Evolutionary conservation across 2,113 vertebrate genomes (phyloP).

Genomic region (Tetrao urogallus): DNA sequence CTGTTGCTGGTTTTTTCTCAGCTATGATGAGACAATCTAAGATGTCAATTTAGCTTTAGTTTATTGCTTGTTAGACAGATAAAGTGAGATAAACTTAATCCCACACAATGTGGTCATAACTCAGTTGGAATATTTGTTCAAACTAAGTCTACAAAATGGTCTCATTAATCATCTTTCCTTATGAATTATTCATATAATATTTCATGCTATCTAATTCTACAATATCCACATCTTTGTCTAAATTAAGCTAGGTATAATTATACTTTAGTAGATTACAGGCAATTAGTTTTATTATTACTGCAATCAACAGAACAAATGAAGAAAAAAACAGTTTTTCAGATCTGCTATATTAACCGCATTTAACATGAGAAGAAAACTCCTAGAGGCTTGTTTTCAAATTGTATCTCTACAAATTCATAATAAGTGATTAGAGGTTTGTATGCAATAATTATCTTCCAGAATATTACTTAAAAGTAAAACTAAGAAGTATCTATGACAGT

Average conservation of each 20-base stretch:
- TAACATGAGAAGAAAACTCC: conserved; percentile 14
- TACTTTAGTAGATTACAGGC: conserved; percentile 37
- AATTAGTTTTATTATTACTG: conserved; percentile 57
- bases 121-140: neutral
- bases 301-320: conserved; percentile 50
- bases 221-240: conserved; percentile 33
- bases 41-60: neutral
- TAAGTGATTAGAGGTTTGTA: conserved; percentile 18
- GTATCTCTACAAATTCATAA: conserved; percentile 7
- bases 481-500: neutral
- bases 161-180: neutral
- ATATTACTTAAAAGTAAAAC: conserved; percentile 7
- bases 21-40: neutral
- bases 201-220: conserved; percentile 14
- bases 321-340: neutral
- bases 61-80: neutral
- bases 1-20: neutral
- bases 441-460: neutral
- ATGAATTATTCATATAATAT: conserved; percentile 46
- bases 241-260: conserved; percentile 54
- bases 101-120: neutral
- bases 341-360: conserved; percentile 30
- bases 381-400: conserved; percentile 18
- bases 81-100: neutral
- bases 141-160: neutral